These are phyloP conservation scores for Narcine bancroftii DNA, from an alignment of 2,113 vertebrate species.

Conservation along the genomic window DNA sequence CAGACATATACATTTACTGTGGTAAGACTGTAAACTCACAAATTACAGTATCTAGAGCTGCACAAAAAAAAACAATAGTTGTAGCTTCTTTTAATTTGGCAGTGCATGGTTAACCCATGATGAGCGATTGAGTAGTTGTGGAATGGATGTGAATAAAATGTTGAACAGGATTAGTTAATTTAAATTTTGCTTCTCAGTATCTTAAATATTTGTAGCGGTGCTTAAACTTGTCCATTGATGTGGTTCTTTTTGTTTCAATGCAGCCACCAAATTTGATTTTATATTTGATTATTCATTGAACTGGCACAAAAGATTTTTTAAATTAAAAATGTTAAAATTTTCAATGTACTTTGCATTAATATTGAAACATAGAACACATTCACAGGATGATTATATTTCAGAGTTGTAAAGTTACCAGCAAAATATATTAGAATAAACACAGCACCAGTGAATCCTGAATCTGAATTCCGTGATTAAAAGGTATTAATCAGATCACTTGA, in stretches of 20 bases:
- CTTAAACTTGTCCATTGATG: background rate
- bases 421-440: background rate
- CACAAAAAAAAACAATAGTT: conserved; percentile 49
- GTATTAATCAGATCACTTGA: conserved; percentile 27
- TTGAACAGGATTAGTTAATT: conserved; percentile 47
- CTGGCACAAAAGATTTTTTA: background rate
- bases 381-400: background rate
- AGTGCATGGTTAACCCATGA: conserved; percentile 46
- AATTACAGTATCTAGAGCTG: background rate
- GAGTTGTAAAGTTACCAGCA: background rate
- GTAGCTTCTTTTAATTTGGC: conserved; percentile 48
- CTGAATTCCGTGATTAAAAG: conserved; percentile 15
- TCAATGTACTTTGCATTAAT: background rate
- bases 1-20: conserved; percentile 44
- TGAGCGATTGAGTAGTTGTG: conserved; percentile 63
- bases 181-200: background rate
- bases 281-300: background rate
- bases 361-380: background rate
- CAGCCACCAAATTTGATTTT: background rate
- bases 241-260: background rate
- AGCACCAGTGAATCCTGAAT: background rate
- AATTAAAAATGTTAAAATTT: conserved; percentile 5
- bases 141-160: conserved; percentile 61
- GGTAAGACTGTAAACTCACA: conserved; percentile 57
- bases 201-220: background rate